Conservation (phyloP, 2,113 vertebrate species). For the Odobenus rosmarus region DNA sequence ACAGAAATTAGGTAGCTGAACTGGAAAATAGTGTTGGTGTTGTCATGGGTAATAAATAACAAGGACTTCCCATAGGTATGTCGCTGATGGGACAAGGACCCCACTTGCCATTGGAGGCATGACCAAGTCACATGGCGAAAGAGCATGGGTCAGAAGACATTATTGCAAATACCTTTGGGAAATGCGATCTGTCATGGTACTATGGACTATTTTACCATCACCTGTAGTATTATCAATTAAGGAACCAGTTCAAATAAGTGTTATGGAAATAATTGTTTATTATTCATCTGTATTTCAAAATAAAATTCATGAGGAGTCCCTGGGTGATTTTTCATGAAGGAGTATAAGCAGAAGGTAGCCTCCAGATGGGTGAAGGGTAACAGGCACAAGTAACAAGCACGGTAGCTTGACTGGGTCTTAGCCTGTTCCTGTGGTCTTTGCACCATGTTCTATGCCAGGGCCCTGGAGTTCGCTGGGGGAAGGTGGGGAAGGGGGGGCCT, state of each 20-base stretch:
- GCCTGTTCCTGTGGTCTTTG: accelerated
- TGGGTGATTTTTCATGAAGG: background rate
- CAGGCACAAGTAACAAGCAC: accelerated
- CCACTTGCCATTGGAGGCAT: too few relatives aligned
- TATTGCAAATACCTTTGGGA: background rate
- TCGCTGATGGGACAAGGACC: accelerated
- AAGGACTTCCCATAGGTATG: accelerated
- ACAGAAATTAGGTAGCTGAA: background rate
- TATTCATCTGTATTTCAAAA: background rate
- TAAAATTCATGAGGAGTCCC: background rate
- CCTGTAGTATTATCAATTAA: background rate
- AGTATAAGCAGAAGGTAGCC: background rate
- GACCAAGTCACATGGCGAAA: too few relatives aligned
- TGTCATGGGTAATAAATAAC: background rate
- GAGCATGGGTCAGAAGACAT: accelerated
- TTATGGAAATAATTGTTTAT: background rate
- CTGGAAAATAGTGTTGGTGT: background rate
- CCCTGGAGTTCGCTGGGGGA: accelerated
- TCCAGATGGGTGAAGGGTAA: background rate
- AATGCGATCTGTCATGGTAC: accelerated
- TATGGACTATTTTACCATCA: accelerated
- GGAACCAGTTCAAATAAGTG: too few relatives aligned
- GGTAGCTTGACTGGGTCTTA: background rate
- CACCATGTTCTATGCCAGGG: accelerated
- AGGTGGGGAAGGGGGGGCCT: background rate